Evolutionary conservation across 2,888 invertebrate genomes (phyloP), one percentile per base, ranked within the genome.

Genomic region (Nowickia ferox): DNA sequence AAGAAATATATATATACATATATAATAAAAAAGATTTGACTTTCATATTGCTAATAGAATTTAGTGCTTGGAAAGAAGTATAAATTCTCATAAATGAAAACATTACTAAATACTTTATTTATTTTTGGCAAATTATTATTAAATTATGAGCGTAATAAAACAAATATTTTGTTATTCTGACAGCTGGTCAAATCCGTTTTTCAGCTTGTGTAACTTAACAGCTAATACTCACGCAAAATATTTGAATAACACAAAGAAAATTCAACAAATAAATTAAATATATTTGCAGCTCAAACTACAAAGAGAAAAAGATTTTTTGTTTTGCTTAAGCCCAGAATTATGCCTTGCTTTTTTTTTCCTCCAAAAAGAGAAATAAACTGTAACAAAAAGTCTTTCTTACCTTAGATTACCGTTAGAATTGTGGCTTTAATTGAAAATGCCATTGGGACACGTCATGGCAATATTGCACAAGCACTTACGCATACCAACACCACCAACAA

Each of bases 381-480:
- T n/a, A 46, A 42, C 22, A 30, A 44, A 44, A 68, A 51, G 15
- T 30, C 53, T 61, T 65, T 11, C 15, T n/a, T 66, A 46, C 13
- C 11, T n/a, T 51, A 46, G 19, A 55, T 57, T 30, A n/a, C 30
- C 22, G 19, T 66, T 44, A 38, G 22, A 65, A 51, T 71, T 76
- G 38, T 61, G 53, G 46, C 55, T 48, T 74, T 81, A 85, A 85
- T 81, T 81, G 81, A 82, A 85, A 85, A 81, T 78, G 78, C 81
- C 74, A 69, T 40, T 78, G 69, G 65, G 78, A 78, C 77, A 81
- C 85, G 81, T 81, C 69, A 81, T 61, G 57, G 80, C 80, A 71
- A 63, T 66, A 71, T 75, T 69, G 78, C 55, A 69, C 63, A 69
- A 46, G 55, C 42, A 46, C n/a, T 22, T n/a, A 10, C 30, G 11